These are phyloP conservation scores for Bambusicola thoracicus DNA, from an alignment of 2,113 vertebrate genomes.

Conservation along the genomic window DNA sequence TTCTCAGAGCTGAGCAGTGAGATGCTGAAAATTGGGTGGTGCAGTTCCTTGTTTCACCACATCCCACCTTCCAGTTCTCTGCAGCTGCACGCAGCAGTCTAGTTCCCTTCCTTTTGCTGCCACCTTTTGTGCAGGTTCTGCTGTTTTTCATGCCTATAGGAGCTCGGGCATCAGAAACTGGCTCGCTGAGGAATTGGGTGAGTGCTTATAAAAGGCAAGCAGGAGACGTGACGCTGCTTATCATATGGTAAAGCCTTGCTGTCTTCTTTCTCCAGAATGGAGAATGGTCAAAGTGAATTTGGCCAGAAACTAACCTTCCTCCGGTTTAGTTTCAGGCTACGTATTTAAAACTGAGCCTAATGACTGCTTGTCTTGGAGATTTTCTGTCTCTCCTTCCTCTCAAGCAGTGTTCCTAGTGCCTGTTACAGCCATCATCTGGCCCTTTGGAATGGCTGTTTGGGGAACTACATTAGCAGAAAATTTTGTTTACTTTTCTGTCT, in stretches of 20 bases:
- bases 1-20: neutral
- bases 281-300: neutral
- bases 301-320: neutral
- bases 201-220: neutral
- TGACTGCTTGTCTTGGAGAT: neutral
- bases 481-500: neutral
- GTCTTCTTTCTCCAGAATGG: neutral
- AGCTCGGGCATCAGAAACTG: neutral
- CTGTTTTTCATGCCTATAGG: neutral
- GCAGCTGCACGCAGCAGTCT: neutral
- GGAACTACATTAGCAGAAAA: neutral
- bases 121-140: neutral
- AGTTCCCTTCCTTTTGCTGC: neutral
- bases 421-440: neutral
- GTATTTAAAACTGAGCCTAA: neutral
- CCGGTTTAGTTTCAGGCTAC: neutral
- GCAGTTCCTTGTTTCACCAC: neutral
- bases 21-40: neutral
- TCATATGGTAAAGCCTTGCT: neutral
- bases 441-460: neutral
- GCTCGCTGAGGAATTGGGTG: accelerated
- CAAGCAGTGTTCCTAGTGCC: neutral
- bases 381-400: neutral
- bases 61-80: neutral
- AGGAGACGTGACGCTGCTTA: neutral